These are phyloP conservation scores for Tympanoctomys barrerae DNA, from an alignment of 2,797 vertebrate genomes.

Conservation along the genomic window DNA sequence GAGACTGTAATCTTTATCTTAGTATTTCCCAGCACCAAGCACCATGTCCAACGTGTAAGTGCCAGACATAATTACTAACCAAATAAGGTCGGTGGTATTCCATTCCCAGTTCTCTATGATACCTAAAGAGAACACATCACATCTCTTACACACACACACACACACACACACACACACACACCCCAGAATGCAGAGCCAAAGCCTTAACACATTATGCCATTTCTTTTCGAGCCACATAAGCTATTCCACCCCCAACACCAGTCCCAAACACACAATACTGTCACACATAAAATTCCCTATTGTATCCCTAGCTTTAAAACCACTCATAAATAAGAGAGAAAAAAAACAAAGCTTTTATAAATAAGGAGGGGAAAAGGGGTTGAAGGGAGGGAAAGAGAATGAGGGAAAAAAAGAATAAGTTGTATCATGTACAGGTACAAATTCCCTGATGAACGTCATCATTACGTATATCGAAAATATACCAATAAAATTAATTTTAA, in stretches of 20 bases:
- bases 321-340: neutral
- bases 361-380: neutral
- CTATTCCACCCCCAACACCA: neutral
- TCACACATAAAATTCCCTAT: neutral
- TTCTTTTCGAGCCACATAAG: constrained; percentile 39
- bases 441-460: neutral
- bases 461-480: neutral
- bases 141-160: neutral
- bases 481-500: neutral
- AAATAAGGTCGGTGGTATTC: neutral
- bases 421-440: neutral
- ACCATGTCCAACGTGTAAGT: neutral
- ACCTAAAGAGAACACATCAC: neutral
- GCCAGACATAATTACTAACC: neutral
- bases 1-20: neutral
- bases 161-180: neutral
- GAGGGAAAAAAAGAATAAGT: neutral
- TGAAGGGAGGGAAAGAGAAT: neutral
- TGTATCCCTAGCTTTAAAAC: neutral
- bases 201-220: neutral
- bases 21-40: neutral
- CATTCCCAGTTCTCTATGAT: neutral
- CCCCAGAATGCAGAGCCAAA: neutral
- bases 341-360: neutral
- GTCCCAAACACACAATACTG: neutral